Percentiles rank a stretch among this genome's conserved stretches.
Evolutionary conservation across 2,888 invertebrate species (phyloP).

Genomic region (Lottia scabra): DNA sequence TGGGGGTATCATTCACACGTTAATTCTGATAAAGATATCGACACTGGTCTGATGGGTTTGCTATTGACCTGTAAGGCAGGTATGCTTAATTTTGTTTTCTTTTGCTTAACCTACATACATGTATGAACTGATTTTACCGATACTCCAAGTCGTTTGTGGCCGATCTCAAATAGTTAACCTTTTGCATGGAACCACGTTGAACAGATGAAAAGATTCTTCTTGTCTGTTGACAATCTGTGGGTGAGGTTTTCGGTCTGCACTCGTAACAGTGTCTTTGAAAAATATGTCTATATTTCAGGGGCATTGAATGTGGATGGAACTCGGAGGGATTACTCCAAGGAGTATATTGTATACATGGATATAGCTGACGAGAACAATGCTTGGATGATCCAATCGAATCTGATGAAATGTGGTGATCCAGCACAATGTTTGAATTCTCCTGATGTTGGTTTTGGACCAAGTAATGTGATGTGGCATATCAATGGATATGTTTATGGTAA

Average conservation of each 20-base stretch:
- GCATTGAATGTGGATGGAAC: conserved; percentile 9
- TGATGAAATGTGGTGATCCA: conserved; percentile 25
- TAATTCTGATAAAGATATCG: conserved; percentile 36
- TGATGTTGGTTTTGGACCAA: conserved; percentile 34
- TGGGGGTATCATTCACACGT: conserved; percentile 48
- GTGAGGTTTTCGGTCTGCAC: no score
- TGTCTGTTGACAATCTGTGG: no score
- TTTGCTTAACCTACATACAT: no score
- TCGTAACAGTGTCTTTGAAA: no score
- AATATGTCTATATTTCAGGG: background rate
- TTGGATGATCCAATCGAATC: conserved; percentile 27
- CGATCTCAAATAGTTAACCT: no score
- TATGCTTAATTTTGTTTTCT: background rate
- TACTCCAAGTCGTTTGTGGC: no score
- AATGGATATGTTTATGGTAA: conserved; percentile 16
- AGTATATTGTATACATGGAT: conserved; percentile 30
- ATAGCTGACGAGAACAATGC: conserved; percentile 28
- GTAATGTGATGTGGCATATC: conserved; percentile 27
- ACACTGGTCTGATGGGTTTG: conserved; percentile 37
- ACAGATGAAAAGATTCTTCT: no score
- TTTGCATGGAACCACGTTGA: no score
- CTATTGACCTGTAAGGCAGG: conserved; percentile 42
- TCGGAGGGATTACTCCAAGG: conserved; percentile 23
- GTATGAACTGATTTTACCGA: no score
- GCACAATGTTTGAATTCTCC: conserved; percentile 31